Base-by-base conservation (phyloP, 2,113 vertebrate genomes). In the Syngnathoides biaculeatus region DNA sequence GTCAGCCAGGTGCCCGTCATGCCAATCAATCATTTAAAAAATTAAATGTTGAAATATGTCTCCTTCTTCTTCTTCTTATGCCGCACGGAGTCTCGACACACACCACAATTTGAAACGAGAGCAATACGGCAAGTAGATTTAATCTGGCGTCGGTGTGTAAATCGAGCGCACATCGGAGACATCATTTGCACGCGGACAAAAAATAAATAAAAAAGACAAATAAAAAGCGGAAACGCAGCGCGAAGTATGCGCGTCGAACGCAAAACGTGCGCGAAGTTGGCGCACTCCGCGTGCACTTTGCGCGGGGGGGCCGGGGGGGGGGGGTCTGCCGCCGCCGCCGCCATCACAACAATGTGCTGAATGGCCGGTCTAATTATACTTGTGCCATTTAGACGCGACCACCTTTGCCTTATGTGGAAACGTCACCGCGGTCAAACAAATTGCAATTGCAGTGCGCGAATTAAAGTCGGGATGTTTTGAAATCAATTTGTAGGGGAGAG, bases 301-400 rank as follows among this genome's bases (percentile, higher is more conserved):
- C 91, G n/a, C n/a, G n/a, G n/a, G n/a, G n/a, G n/a, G n/a, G n/a
- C n/a, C n/a, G n/a, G n/a, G n/a, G n/a, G n/a, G n/a, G n/a, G n/a
- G n/a, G n/a, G n/a, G n/a, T n/a, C n/a, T n/a, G n/a, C n/a, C n/a
- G n/a, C n/a, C n/a, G n/a, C n/a, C 93, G 93, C 92, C 95, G 94
- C 94, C 90, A 91, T 89, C 89, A 90, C 93, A 92, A 94, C 92
- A 94, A 95, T 97, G 94, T 98, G 97, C 97, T 99, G 96, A 98
- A 96, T 95, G 92, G 93, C 91, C 95, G 96, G 93, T 96, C 97
- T 98, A 99, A 98, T 98, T 96, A 97, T 99, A 99, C 94, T 95
- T 95, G 95, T 98, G 94, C 94, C 95, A 96, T 96, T 97, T 96
- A 92, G 94, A 92, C 94, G 92, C 86, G 82, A n/a, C 48, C 64